Evolutionary conservation across 2,113 vertebrate genomes (phyloP), one percentile per base, ranked within the genome.

Genomic region (Serilophus lunatus): DNA sequence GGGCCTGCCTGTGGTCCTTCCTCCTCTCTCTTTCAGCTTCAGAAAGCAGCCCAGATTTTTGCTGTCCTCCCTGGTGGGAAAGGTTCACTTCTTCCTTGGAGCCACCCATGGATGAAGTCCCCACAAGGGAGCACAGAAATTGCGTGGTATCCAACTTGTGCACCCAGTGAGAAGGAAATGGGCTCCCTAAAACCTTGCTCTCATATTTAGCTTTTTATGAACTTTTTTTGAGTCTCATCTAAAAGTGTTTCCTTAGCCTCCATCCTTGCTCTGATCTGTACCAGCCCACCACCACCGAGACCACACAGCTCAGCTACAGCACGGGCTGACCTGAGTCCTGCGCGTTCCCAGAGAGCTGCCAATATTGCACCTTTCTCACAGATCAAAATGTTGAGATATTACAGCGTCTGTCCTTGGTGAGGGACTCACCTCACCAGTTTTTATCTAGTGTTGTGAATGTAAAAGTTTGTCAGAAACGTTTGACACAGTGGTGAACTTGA

Each of bases 261-360:
- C 54, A 31, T 84, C 78, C 65, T 66, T 0, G 1, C 82, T 78
- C 59, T 26, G 45, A 25, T 29, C 22, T 5, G 2, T 26, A 28
- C 40, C 50, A 63, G 35, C 29, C 50, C 22, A 1, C 57, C 38
- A 6, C 29, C 0, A 0, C 72, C 1, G 5, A 70, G 68, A 64
- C 70, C n/a, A 10, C 13, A 3, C 0, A 0, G 75, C 86, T 85
- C 45, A 4, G 54, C 1, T 0, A 33, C 3, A 3, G 54, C 65
- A 31, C 0, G 1, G 68, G 59, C 91, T 68, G 79, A 17, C 61
- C 38, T 20, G 12, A 63, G 29, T 66, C 77, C 23, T 13, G 51
- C 5, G 3, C 5, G 2, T 79, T 69, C 61, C 49, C 15, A 2
- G 91, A 42, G 74, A 90, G 56, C 92, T 84, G 89, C 82, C 36